These are phyloP conservation scores for Erebia aethiops DNA, from an alignment of 2,888 invertebrate genomes.

Conservation along the genomic window DNA sequence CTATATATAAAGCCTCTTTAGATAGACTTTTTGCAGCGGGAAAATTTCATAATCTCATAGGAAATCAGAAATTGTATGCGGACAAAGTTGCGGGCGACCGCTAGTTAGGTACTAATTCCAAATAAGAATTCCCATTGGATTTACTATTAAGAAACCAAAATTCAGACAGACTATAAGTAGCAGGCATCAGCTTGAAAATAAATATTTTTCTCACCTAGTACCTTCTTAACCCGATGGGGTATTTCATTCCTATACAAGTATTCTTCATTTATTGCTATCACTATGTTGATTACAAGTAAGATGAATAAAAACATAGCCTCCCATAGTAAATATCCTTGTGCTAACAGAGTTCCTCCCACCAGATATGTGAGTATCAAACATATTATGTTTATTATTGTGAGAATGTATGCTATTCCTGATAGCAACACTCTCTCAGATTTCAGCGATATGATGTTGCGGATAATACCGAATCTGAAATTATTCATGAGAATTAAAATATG, in stretches of 20 bases:
- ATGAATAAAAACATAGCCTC: slow-evolving; percentile 73
- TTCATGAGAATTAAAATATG: slow-evolving; percentile 9
- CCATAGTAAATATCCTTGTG: slow-evolving; percentile 70
- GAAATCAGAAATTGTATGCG: no score
- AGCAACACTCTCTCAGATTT: slow-evolving; percentile 74
- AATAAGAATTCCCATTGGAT: no score
- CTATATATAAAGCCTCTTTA: no score
- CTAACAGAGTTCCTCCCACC: slow-evolving; percentile 67
- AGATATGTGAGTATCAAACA: slow-evolving; percentile 70
- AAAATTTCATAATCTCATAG: no score
- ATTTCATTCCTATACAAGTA: slow-evolving; percentile 80
- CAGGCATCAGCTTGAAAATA: neutral
- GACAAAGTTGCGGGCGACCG: no score
- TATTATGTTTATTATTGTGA: slow-evolving; percentile 67
- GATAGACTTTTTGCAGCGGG: no score
- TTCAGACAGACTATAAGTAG: no score
- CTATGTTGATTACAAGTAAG: slow-evolving; percentile 70
- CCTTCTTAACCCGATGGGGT: slow-evolving; percentile 76
- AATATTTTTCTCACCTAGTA: slow-evolving; percentile 59
- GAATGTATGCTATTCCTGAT: slow-evolving; percentile 74
- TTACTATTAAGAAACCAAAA: no score
- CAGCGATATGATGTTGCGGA: slow-evolving; percentile 72
- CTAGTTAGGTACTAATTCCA: no score
- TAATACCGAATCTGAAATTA: slow-evolving; percentile 63
- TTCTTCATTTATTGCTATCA: slow-evolving; percentile 76